Conservation (phyloP, 2,888 invertebrate species). For the Mechanitis messenoides region DNA sequence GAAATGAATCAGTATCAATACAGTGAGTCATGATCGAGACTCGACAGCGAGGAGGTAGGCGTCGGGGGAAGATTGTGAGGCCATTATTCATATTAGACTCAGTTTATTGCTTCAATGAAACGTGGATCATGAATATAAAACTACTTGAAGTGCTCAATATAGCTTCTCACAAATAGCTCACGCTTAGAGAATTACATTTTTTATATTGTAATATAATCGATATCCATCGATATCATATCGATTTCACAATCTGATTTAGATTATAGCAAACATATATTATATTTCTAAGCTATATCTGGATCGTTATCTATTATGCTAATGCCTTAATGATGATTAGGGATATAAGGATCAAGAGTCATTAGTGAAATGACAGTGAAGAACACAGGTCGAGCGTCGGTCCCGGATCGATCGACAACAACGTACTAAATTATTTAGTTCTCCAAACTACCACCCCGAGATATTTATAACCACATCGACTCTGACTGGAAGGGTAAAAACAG, state of each 20-base stretch:
- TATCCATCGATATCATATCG: neutral
- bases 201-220: neutral
- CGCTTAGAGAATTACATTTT: neutral
- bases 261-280: neutral
- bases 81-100: conserved; percentile 66
- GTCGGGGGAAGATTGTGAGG: conserved; percentile 47
- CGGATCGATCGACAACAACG: conserved; percentile 51
- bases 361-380: conserved; percentile 18
- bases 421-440: conserved; percentile 59
- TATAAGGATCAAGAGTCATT: conserved; percentile 10
- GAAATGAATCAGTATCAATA: conserved; percentile 36
- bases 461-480: conserved; percentile 50
- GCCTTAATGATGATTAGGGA: neutral
- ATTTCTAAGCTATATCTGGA: neutral
- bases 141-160: conserved; percentile 16
- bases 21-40: conserved; percentile 48
- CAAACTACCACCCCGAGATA: conserved; percentile 43
- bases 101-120: conserved; percentile 66
- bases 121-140: conserved; percentile 38
- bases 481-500: conserved; percentile 43
- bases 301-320: neutral
- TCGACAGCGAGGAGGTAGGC: conserved; percentile 48
- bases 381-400: conserved; percentile 34
- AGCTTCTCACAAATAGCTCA: conserved; percentile 3
- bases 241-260: neutral